Evolutionary conservation across 2,113 vertebrate genomes (phyloP), one percentile per base, ranked within the genome.

Genomic region (Corythoichthys intestinalis): DNA sequence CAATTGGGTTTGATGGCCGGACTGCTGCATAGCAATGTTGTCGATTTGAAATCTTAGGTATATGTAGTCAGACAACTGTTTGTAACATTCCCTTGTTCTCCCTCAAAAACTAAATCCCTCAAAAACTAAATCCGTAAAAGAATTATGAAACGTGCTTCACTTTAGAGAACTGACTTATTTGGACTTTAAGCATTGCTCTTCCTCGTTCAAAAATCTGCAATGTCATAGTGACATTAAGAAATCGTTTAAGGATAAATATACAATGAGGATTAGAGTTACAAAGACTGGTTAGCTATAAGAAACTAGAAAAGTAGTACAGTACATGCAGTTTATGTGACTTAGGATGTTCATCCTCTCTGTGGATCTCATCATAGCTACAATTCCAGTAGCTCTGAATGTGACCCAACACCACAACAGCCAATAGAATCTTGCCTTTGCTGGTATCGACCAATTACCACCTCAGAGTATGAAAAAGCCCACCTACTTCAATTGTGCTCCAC

Each of bases 281-380:
- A 9, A n/a, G 2, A 15, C 34, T 6, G 20, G 10, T 28, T 37
- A 58, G 13, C 4, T 14, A 4, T 12, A 35, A 56, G 20, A 13
- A 10, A 56, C 4, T 14, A 2, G 12, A 15, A 58, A 58, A 4
- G 13, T 14, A 58, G 35, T 37, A 14, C 5, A 58, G 56, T 15
- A n/a, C 53, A 56, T n/a, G 64, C 73, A 66, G 46, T 74, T 47
- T 59, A 14, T 71, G 64, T 44, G 20, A 28, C 61, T 61, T 11
- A 2, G 66, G 34, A 63, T 56, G 20, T 54, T 63, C 34, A n/a
- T 73, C 50, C 17, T 76, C 17, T 76, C 73, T 87, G 80, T 62
- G 70, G 70, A 76, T 79, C 78, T 74, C 81, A 75, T 83, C 73
- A 85, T 59, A 58, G 13, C 76, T 73, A 50, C 65, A 65, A 78